phyloP scores from a whole-genome alignment of 2,113 vertebrate species.

The Ciconia stormi region DNA sequence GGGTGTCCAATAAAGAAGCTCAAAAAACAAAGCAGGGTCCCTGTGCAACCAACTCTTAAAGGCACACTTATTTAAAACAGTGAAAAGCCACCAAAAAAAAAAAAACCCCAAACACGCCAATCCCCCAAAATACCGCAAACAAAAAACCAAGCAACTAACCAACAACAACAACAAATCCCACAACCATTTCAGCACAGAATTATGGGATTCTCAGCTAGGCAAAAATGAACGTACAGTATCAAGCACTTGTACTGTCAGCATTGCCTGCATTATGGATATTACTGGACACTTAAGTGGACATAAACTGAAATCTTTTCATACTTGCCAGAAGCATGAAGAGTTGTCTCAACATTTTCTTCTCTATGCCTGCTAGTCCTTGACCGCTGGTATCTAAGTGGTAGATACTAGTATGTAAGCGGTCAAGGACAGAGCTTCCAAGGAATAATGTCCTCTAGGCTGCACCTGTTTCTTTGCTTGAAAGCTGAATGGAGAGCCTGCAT shows the following conservation, averaged over 20 bases:
- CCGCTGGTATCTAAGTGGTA: not conserved
- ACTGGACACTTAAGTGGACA: not conserved
- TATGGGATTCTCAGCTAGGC: not conserved
- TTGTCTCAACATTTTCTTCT: not conserved
- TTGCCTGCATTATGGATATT: not conserved
- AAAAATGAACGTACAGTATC: not conserved
- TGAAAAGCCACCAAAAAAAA: not conserved
- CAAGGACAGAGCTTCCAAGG: not conserved
- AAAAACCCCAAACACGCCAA: not conserved
- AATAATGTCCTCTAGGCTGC: not conserved
- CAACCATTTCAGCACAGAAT: not conserved
- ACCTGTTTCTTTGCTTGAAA: not conserved
- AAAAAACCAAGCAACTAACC: not conserved
- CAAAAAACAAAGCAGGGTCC: not conserved
- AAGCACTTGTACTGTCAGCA: not conserved
- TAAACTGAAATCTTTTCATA: not conserved
- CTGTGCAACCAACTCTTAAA: not conserved
- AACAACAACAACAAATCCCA: not conserved
- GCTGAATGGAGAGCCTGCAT: not conserved
- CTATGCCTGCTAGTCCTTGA: not conserved
- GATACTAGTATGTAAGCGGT: not conserved
- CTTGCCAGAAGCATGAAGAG: not conserved
- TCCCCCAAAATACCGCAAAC: fast-evolving
- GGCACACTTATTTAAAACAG: not conserved
- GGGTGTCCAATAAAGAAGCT: not conserved